These are phyloP conservation scores for Elymnias hypermnestra DNA, from an alignment of 1,140 invertebrate species.

Conservation along the genomic window DNA sequence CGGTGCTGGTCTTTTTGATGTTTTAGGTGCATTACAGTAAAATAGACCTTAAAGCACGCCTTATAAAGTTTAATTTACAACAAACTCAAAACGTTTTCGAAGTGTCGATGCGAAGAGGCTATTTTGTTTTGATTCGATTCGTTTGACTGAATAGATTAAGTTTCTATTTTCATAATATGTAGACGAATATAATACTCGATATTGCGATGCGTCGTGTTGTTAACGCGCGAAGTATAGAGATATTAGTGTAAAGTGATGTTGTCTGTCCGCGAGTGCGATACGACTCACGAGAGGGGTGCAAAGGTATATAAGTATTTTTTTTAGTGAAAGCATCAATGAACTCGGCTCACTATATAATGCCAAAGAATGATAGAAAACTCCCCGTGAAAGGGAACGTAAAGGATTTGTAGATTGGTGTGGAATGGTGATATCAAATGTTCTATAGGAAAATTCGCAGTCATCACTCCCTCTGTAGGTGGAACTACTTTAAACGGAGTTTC, in stretches of 20 bases:
- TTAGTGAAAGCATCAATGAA: conserved; percentile 42
- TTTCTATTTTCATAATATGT: conserved; percentile 52
- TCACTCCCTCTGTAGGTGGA: conserved; percentile 47
- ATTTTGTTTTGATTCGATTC: conserved; percentile 71
- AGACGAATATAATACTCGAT: conserved; percentile 57
- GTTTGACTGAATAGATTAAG: conserved; percentile 74
- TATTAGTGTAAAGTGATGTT: no score
- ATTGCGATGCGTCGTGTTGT: no score
- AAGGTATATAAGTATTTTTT: conserved; percentile 31
- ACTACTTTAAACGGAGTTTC: conserved; percentile 51
- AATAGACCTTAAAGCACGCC: no score
- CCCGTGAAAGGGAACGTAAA: no score
- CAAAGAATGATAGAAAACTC: conserved; percentile 72
- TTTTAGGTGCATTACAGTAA: no score
- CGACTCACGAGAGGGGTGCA: conserved; percentile 25
- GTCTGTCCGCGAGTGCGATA: conserved; percentile 52
- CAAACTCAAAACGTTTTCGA: no score
- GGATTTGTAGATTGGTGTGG: no score
- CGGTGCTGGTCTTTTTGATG: no score
- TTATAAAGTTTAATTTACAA: no score
- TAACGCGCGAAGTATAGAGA: no score
- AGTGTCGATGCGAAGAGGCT: conserved; percentile 62
- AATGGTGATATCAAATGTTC: no score
- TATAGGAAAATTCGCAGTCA: conserved; percentile 33
- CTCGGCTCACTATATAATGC: conserved; percentile 71